These are phyloP conservation scores for Poeciliopsis occidentalis DNA, from an alignment of 2,113 vertebrate species.

Conservation along the genomic window DNA sequence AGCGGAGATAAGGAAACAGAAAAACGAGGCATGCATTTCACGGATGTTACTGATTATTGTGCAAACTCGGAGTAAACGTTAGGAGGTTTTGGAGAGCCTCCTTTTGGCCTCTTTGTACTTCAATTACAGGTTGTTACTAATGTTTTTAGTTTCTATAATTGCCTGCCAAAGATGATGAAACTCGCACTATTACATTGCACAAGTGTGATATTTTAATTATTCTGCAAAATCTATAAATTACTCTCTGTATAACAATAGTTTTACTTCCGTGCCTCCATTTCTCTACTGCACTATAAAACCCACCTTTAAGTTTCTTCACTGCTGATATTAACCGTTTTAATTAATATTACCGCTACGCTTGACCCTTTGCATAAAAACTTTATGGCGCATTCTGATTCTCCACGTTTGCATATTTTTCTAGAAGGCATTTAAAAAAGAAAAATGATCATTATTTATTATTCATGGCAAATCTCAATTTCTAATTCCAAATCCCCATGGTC, in stretches of 20 bases:
- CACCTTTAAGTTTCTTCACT: background rate
- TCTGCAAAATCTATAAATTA: too few relatives aligned
- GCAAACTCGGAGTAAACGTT: background rate
- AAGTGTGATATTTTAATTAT: too few relatives aligned
- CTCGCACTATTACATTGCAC: too few relatives aligned
- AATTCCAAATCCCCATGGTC: background rate
- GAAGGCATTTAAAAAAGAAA: too few relatives aligned
- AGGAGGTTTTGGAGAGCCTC: background rate
- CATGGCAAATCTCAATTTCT: background rate
- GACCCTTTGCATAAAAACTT: background rate
- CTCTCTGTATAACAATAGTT: background rate
- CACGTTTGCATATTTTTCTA: too few relatives aligned
- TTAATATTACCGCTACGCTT: background rate
- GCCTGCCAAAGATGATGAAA: too few relatives aligned
- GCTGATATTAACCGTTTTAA: background rate
- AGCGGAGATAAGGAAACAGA: constrained; percentile 1
- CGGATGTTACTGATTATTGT: background rate
- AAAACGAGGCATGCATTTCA: constrained; percentile 2
- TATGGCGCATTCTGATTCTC: background rate
- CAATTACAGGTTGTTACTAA: background rate
- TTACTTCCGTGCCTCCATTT: background rate
- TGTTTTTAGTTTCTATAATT: too few relatives aligned
- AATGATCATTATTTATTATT: background rate
- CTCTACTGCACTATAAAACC: background rate
- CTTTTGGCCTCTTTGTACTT: background rate